Percentiles rank a stretch among this genome's conserved stretches.
These are phyloP conservation scores for Embiotoca jacksoni DNA, from an alignment of 2,113 vertebrate genomes.

Conservation along the genomic window DNA sequence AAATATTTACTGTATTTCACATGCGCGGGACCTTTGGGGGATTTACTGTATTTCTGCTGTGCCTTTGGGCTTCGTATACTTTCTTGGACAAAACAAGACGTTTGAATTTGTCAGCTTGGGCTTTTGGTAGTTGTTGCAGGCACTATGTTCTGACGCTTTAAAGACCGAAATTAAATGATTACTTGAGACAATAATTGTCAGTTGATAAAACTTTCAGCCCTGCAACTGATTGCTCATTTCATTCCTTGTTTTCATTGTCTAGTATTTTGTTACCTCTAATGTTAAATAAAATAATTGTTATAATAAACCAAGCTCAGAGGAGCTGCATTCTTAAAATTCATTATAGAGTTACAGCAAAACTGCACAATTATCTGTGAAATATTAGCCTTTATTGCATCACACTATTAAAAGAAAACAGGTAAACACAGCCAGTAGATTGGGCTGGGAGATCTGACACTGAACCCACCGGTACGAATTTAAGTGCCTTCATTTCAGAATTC, in stretches of 20 bases:
- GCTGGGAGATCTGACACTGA: conserved; percentile 17
- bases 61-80: too few species aligned
- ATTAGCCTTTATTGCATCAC: conserved; percentile 9
- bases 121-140: too few species aligned
- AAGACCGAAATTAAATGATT: too few species aligned
- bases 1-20: background rate
- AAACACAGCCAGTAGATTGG: conserved; percentile 25
- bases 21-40: too few species aligned
- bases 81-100: too few species aligned
- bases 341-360: conserved; percentile 6
- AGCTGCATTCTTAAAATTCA: background rate
- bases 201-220: background rate
- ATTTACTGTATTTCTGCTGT: too few species aligned
- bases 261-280: background rate
- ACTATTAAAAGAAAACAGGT: conserved; percentile 10
- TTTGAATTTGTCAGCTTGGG: too few species aligned
- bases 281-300: conserved; percentile 13
- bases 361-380: conserved; percentile 24
- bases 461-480: conserved; percentile 20
- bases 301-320: conserved; percentile 9
- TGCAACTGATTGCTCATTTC: background rate
- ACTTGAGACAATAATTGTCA: background rate
- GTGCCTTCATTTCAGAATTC: background rate
- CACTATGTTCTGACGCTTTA: too few species aligned
- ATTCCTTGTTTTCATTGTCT: background rate